Evolutionary conservation across 2,113 vertebrate genomes (phyloP).

Genomic region (Tringa solitaria): DNA sequence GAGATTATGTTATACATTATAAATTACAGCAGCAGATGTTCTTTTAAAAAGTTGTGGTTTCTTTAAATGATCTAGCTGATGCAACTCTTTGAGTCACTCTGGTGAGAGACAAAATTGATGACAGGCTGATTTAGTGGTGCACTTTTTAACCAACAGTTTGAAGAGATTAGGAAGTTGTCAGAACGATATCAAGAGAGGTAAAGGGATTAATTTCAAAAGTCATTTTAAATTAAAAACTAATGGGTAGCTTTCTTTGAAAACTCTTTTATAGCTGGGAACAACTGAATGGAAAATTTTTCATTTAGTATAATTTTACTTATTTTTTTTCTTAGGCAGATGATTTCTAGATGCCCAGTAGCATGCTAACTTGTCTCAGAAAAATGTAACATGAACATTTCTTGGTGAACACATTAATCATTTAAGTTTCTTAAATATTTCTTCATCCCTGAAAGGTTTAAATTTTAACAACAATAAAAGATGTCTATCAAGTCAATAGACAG

Average conservation of each 20-base stretch:
- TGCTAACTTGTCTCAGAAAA: slow-evolving; percentile 38
- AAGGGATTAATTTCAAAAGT: slow-evolving; percentile 55
- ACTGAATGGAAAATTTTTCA: slow-evolving; percentile 1
- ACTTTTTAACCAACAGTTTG: slow-evolving; percentile 58
- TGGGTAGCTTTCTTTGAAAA: slow-evolving; percentile 14
- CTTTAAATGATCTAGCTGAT: slow-evolving; percentile 49
- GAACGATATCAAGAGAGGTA: slow-evolving; percentile 50
- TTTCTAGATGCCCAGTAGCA: not conserved
- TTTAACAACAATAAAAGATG: slow-evolving; percentile 27
- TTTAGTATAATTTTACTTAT: not conserved
- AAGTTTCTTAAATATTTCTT: slow-evolving; percentile 44
- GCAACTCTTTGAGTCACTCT: slow-evolving; percentile 48
- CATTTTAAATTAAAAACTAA: slow-evolving; percentile 44
- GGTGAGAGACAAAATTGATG: slow-evolving; percentile 67
- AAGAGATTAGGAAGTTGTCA: slow-evolving; percentile 60
- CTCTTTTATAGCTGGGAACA: not conserved
- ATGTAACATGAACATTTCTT: slow-evolving; percentile 16
- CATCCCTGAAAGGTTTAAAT: slow-evolving; percentile 31
- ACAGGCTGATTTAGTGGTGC: slow-evolving; percentile 55
- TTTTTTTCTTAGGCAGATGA: slow-evolving; percentile 3
- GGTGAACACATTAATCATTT: slow-evolving; percentile 13
- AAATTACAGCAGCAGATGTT: slow-evolving; percentile 59
- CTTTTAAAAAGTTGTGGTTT: slow-evolving; percentile 60
- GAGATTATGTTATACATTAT: slow-evolving; percentile 50
- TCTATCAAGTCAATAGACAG: not conserved